Base-by-base conservation (phyloP, 2,888 invertebrate species). In the Alsophila aescularia region DNA sequence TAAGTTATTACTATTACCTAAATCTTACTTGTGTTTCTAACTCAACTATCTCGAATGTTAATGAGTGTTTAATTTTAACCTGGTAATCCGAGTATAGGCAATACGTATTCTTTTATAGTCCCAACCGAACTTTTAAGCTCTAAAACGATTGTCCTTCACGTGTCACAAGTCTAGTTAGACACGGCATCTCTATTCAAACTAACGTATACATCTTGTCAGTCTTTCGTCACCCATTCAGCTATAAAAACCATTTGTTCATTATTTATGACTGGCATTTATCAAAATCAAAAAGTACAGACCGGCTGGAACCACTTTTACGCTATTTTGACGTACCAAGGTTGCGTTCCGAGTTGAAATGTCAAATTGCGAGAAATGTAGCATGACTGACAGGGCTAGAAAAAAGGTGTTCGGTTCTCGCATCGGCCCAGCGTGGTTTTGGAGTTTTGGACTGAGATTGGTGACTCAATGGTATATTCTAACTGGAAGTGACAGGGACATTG, bases 281-380 rank as follows among this genome's bases (percentile, higher is more conserved):
- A 62, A 62, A 62, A 60, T 39, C 54, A 60, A 62, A 58, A 57
- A 57, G 52, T 44, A 49, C 47, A 52, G 44, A 43, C 52, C 21
- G 39, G 47, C 31, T 52, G 57, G 44, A 35, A 57, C 57, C 50
- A 56, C 56, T 52, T 57, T 57, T 57, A 48, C 52, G 52, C 47
- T 57, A 52, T 52, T 57, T 52, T 49, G 57, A 57, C 52, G 42
- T 48, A 37, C 39, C 62, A 64, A 69, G 67, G 67, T 63, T 67
- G 47, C 36, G 47, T 57, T 54, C 55, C 41, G 60, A 54, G 54
- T 57, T 62, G 60, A 67, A 69, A 69, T 69, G 64, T 67, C 66
- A 67, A 64, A 63, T 62, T 62, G 60, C 61, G 43, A 55, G 55
- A 59, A 59, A 57, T 55, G 54, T 59, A 52, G 49, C 59, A 51